Percentiles rank a stretch among this genome's conserved stretches.
These are phyloP conservation scores for Trichomycterus rosablanca DNA, from an alignment of 2,113 vertebrate species.

Conservation along the genomic window DNA sequence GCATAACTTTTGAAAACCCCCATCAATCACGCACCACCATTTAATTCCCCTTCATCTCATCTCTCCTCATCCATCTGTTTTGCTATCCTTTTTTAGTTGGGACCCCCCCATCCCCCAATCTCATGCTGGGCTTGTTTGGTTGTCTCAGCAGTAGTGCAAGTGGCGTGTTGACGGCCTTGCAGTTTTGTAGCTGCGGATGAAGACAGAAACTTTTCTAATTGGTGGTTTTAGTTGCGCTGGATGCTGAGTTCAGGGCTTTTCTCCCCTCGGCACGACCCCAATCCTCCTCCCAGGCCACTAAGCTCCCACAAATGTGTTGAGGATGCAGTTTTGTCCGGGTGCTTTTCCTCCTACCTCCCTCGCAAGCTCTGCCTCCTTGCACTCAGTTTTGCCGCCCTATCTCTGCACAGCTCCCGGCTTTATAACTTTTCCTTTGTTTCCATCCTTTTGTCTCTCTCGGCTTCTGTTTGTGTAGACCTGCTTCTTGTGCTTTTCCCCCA, in stretches of 20 bases:
- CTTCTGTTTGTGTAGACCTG: not conserved
- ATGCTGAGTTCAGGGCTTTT: constrained; percentile 83
- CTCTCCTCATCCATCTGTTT: constrained; percentile 37
- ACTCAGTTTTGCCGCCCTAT: constrained; percentile 36
- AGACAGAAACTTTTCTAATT: constrained; percentile 62
- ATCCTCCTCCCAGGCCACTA: constrained; percentile 56
- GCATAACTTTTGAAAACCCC: no score
- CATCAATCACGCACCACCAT: not conserved
- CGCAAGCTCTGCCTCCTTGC: not conserved
- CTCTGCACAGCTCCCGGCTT: constrained; percentile 41
- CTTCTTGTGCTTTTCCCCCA: constrained; percentile 12
- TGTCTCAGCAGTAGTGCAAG: constrained; percentile 25
- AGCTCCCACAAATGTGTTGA: constrained; percentile 80
- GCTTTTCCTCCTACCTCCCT: constrained; percentile 41
- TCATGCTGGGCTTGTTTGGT: constrained; percentile 23
- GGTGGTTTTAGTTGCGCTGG: constrained; percentile 58
- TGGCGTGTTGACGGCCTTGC: constrained; percentile 40
- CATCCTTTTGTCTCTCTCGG: constrained; percentile 34
- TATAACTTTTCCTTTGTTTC: constrained; percentile 2
- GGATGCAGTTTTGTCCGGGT: constrained; percentile 76
- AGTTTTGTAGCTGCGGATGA: constrained; percentile 59
- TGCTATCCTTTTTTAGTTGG: constrained; percentile 13
- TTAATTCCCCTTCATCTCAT: not conserved
- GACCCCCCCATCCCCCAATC: not conserved
- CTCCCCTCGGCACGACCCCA: constrained; percentile 46